These are phyloP conservation scores for Vanessa atalanta DNA, from an alignment of 1,140 invertebrate species.

Conservation along the genomic window DNA sequence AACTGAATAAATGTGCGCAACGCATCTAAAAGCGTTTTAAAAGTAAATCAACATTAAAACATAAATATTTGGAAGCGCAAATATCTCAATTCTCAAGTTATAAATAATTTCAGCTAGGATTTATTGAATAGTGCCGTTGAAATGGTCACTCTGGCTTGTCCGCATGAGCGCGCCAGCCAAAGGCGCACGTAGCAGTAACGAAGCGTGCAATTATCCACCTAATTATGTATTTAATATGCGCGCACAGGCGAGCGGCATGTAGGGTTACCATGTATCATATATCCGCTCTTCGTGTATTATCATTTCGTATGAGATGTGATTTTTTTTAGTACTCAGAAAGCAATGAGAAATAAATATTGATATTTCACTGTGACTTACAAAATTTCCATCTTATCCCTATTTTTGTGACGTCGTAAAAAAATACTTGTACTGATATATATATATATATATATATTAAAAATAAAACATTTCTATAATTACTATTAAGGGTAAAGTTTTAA, in stretches of 20 bases:
- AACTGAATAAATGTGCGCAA: no score
- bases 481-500: no score
- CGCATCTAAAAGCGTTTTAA: not conserved
- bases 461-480: no score
- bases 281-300: constrained; percentile 8
- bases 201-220: constrained; percentile 47
- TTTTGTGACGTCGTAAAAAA: no score
- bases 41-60: not conserved
- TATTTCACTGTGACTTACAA: not conserved
- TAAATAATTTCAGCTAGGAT: constrained; percentile 21
- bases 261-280: constrained; percentile 24
- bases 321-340: not conserved
- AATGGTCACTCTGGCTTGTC: constrained; percentile 25
- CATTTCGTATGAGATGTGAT: not conserved
- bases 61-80: not conserved
- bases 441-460: no score
- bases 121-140: constrained; percentile 23
- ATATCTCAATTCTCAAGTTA: not conserved
- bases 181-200: constrained; percentile 39
- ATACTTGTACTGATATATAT: no score
- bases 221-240: constrained; percentile 48
- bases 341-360: not conserved
- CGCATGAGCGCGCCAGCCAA: constrained; percentile 35
- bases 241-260: constrained; percentile 33
- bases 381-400: no score